Base-by-base conservation (phyloP, 1,140 invertebrate genomes). In the Neelides sp. region DNA sequence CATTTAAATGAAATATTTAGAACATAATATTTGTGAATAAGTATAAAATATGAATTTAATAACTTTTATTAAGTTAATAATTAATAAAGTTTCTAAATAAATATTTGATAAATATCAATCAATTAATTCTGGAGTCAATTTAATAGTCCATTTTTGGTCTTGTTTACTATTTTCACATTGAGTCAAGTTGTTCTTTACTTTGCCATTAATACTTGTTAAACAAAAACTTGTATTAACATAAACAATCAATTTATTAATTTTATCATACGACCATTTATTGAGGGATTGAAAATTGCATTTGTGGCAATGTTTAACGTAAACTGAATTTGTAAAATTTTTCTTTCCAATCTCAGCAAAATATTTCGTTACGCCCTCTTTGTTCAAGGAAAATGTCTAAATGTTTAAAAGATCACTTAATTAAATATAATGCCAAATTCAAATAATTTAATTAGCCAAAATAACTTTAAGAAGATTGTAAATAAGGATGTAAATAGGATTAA, bases 201-300 rank as follows among this genome's bases (percentile, higher is more conserved):
- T 45, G n/a, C n/a, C n/a, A n/a, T n/a, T n/a, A n/a, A n/a, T n/a
- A n/a, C 15, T 19, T 45, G 34, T 32, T 45, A 45, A 45, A 45
- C 27, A 45, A 28, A 17, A 19, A 45, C 27, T 30, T 17, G 27
- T 30, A 22, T 27, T 27, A 22, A 15, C 30, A 24, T 19, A 43
- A 4, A 27, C 28, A 27, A 45, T 30, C 34, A 27, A 32, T 45
- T 30, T 32, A 32, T 45, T 30, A 45, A 45, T 45, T 45, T 30
- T 32, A 45, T 45, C 34, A 32, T 45, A 45, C 34, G 42, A 23
- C 27, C 27, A 45, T 45, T 45, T 32, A 32, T 45, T 27, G 42
- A 30, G 13, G 17, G 30, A 32, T 32, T 30, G 30, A 32, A 27
- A 45, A 30, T 45, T 45, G 42, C 20, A 15, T 45, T 20, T 28